Base-by-base conservation (phyloP, 2,888 invertebrate genomes). In the Osmoderma eremita region DNA sequence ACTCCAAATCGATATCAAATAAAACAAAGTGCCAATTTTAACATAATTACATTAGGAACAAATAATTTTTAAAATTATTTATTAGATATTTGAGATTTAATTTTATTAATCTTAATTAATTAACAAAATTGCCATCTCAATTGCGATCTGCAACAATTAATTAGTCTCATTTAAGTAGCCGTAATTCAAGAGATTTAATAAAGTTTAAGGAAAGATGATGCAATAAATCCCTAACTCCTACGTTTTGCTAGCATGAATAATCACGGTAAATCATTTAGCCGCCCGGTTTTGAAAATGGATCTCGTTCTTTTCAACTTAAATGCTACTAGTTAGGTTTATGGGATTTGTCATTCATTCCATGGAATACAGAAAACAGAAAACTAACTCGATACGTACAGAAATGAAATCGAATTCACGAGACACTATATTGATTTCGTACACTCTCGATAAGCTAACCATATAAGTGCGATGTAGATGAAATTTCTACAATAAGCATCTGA, bases 281-380 rank as follows among this genome's bases (percentile, higher is more conserved):
- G 42, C 17, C 58, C 36, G 58, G 58, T 30, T 17, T 48, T 30
- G 17, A 30, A 17, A 45, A 61, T 61, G 24, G 45, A 61, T 61
- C 48, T 61, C 45, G 17, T 41, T 41, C 22, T 56, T 56, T 56
- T 56, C 42, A 56, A 56, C 41, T 41, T 56, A 56, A 56, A 56
- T 41, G 42, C 56, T 22, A 42, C 42, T n/a, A 42, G 42, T 41
- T 22, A 56, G 48, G 53, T 56, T 65, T 53, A 65, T 48, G 65
- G 65, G 65, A 65, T 65, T 65, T 49, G 58, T 56, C 65, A 58
- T 58, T 56, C 49, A 50, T 65, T 56, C 30, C 48, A 20, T 49
- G 49, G 38, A 58, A 65, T 65, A 65, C 42, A 58, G 17, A 45
- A 42, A 58, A 58, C 12, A 24, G 45, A 17, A 48, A 61, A 48